Evolutionary conservation across 2,888 invertebrate species (phyloP).

Genomic region (Amblyteles armatorius): DNA sequence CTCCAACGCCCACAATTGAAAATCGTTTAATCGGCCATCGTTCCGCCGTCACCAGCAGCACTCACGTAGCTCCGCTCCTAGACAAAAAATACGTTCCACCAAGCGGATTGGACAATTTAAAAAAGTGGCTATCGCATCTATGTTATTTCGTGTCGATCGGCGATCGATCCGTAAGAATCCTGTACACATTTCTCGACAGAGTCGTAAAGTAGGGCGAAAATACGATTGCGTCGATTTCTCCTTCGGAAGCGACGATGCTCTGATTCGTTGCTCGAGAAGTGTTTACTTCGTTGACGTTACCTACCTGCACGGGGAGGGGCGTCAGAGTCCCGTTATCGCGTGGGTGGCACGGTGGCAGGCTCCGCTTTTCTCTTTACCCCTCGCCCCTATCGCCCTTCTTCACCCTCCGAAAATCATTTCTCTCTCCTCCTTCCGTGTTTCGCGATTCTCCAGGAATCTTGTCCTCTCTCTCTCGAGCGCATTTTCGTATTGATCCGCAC

Average conservation of each 20-base stretch:
- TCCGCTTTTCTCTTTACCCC: constrained; percentile 3
- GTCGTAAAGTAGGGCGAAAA: background rate
- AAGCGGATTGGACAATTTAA: background rate
- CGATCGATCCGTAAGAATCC: background rate
- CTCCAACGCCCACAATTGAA: constrained; percentile 14
- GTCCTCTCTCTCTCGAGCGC: constrained; percentile 60
- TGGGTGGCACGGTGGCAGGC: constrained; percentile 38
- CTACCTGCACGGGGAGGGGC: background rate
- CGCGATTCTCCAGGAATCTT: constrained; percentile 45
- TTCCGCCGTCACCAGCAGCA: background rate
- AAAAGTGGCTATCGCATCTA: background rate
- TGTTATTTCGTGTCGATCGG: background rate
- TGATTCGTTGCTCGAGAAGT: background rate
- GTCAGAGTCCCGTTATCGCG: constrained; percentile 21
- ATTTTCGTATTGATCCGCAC: constrained; percentile 79
- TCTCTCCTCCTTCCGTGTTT: constrained; percentile 35
- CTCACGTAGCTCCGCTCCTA: no score
- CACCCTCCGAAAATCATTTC: constrained; percentile 36
- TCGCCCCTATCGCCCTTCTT: constrained; percentile 8
- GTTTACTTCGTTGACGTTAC: constrained; percentile 26
- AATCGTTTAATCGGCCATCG: background rate
- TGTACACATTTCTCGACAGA: background rate
- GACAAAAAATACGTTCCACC: background rate
- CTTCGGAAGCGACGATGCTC: constrained; percentile 12
- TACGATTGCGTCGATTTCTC: background rate